These are phyloP conservation scores for Patagioenas fasciata DNA, from an alignment of 2,113 vertebrate genomes.

Conservation along the genomic window DNA sequence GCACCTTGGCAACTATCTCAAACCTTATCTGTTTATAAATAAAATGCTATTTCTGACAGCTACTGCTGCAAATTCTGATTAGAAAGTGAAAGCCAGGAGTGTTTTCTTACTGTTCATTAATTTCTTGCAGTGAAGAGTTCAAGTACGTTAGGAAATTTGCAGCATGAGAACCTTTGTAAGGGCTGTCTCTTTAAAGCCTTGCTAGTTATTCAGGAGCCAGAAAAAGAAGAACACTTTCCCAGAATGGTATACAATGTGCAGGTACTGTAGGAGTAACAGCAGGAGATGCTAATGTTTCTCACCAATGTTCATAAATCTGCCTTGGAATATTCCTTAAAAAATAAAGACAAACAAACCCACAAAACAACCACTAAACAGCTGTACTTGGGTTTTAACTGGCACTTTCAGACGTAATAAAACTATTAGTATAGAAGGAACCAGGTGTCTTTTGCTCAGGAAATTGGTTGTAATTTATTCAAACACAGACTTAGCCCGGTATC, in stretches of 20 bases:
- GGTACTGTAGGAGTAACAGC: neutral
- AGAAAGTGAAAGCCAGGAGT: neutral
- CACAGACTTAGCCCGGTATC: neutral
- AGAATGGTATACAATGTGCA: too few species aligned
- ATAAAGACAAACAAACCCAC: neutral
- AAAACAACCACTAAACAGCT: neutral
- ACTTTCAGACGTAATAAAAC: neutral
- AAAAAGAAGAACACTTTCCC: neutral
- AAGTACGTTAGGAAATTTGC: neutral
- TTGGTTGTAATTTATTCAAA: neutral
- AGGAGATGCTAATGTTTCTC: neutral
- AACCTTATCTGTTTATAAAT: neutral
- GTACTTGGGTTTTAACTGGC: neutral
- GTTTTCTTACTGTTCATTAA: neutral
- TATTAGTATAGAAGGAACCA: neutral
- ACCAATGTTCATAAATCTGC: neutral
- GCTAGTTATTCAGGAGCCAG: neutral
- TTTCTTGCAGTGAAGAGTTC: neutral
- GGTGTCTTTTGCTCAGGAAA: neutral
- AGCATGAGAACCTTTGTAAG: neutral
- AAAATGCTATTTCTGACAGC: neutral
- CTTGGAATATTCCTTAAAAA: neutral
- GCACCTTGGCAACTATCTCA: neutral
- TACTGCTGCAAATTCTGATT: neutral
- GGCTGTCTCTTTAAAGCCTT: neutral